Base-by-base conservation (phyloP, 2,797 vertebrate species). In the Alauda arvensis region DNA sequence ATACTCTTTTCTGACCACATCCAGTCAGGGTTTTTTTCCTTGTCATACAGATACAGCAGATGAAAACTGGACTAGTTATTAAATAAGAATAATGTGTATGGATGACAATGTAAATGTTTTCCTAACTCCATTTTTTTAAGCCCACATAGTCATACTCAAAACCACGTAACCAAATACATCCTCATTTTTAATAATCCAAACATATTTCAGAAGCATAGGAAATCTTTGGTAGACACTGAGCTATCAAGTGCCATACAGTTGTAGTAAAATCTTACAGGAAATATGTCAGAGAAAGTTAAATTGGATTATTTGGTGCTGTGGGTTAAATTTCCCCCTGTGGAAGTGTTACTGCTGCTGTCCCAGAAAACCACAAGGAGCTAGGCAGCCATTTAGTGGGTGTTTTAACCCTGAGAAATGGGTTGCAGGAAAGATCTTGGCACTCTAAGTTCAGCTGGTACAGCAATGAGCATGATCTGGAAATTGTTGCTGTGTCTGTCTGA, bases 211-310 rank as follows among this genome's bases (percentile, higher is more conserved):
- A 84, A 83, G 55, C 62, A 15, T 11, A 59, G 39, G 55, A 75
- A 63, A 60, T 40, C 56, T 84, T 52, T 61, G 56, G 60, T 83
- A 78, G 42, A 33, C 43, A 37, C 75, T n/a, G 14, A 84, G 26
- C 40, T 90, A 61, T 51, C 0, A 0, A 83, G 29, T 74, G 39
- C 55, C 13, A 15, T 40, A 43, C 16, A 60, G 18, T 51, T 83
- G 34, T 67, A 65, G 61, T 60, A 68, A 87, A 93, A 89, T 68
- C 17, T 49, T 85, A 62, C 26, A 67, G 52, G 51, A 72, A 91
- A 90, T 75, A 56, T 63, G 56, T 90, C 59, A 76, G 56, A 89
- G 74, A 83, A 85, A 69, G 71, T 63, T 66, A 76, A 85, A 67
- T 76, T 74, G 63, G 60, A 67, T 93, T 85, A 83, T 84, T 82